Base-by-base conservation (phyloP, 35 echinoderm and acorn worm species). In the Lytechinus pictus region DNA sequence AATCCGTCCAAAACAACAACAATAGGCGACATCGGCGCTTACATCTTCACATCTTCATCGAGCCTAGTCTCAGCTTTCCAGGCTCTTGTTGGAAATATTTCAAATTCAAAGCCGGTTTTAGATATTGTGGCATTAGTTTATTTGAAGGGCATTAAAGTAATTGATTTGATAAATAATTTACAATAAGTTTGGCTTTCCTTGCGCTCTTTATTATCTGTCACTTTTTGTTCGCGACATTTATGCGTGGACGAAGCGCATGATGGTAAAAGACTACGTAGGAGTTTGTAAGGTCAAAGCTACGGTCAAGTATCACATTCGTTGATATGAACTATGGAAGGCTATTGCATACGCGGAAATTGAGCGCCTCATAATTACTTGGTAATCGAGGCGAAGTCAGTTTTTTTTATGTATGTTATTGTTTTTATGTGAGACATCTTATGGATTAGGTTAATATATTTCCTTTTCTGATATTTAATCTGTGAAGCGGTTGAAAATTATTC, bases 1-100 rank as follows among this genome's bases (percentile, higher is more conserved):
- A 90, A 90, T 52, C 29, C 88, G 52, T 51, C 52, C 28, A 90
- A 28, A 90, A 52, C 66, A 54, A 90, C 28, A 90, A 90, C 88
- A 90, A 90, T 52, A 90, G 88, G 52, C n/a, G n/a, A 52, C 13
- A 90, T 90, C 88, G 29, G 88, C 88, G 28, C 88, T 90, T 90
- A 24, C 3, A n/a, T 79, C 66, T 52, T 44, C 87, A 89, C 87
- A 89, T 11, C 87, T 53, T 89, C 9, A 89, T 71, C 61, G 61
- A 71, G 24, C 6, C 19, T 24, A 79, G 12, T 24, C 66, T 79
- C 19, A 79, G 19, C 19, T 6, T 14, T 24, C 16, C 66, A 79
- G 66, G n/a, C 66, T 14, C 66, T 44, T 79, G n/a, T 79, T 16
- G 16, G 19, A 6, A 79, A 79, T 79, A 24, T 79, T 71, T n/a